Conservation (phyloP, 2,113 vertebrate species). For the Melospiza melodia region DNA sequence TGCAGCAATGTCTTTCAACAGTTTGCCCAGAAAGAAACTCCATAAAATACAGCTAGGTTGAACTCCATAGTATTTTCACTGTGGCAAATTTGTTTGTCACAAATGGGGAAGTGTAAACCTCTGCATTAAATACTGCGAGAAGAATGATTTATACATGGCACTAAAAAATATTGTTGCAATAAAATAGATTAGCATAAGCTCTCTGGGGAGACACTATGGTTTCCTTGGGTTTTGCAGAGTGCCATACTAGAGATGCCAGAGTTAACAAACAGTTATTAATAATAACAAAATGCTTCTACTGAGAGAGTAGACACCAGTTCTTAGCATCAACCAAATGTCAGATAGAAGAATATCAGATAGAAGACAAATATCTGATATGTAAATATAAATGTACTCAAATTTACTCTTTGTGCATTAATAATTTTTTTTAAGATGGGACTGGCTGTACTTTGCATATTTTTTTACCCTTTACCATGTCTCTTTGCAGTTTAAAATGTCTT, state of each 20-base stretch:
- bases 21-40: background rate
- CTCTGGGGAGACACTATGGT: background rate
- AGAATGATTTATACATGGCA: background rate
- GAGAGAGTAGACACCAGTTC: background rate
- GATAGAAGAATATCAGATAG: background rate
- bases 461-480: background rate
- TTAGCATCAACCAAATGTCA: background rate
- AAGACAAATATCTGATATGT: background rate
- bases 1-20: background rate
- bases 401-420: background rate
- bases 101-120: background rate
- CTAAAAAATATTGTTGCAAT: conserved; percentile 10
- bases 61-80: background rate
- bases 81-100: background rate
- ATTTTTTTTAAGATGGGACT: background rate
- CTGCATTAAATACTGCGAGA: background rate
- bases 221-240: background rate
- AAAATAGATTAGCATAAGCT: background rate
- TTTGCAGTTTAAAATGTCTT: background rate
- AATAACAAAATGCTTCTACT: conserved; percentile 9
- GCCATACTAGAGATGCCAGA: background rate
- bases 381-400: conserved; percentile 13
- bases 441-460: background rate
- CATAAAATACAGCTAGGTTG: background rate
- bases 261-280: conserved; percentile 21